phyloP scores from a whole-genome alignment of 2,113 vertebrate species.

The Gasterosteus nipponicus region DNA sequence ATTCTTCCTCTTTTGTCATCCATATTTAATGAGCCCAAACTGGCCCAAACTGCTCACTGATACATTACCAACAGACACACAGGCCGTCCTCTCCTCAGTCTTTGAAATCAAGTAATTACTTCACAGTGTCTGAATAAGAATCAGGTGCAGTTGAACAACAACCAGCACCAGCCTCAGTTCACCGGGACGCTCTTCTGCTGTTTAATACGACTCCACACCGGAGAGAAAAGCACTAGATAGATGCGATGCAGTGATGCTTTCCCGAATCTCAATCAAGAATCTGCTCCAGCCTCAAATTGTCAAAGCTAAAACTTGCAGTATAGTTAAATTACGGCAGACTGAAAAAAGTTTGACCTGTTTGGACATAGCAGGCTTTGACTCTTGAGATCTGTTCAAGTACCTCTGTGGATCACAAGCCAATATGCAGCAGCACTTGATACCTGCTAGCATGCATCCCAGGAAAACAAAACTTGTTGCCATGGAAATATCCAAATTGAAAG shows the following conservation, averaged over 20 bases:
- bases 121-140: constrained; percentile 26
- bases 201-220: constrained; percentile 7
- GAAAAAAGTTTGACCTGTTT: constrained; percentile 2
- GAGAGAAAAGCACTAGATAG: constrained; percentile 2
- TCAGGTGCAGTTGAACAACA: constrained; percentile 14
- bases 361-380: not conserved
- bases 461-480: constrained; percentile 42
- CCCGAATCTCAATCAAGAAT: not conserved
- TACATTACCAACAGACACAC: constrained; percentile 17
- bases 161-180: constrained; percentile 4
- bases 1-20: constrained; percentile 37
- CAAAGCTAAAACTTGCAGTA: not conserved
- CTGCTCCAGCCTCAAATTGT: not conserved
- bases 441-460: not conserved
- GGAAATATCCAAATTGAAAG: constrained; percentile 33
- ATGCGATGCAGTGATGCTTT: not conserved
- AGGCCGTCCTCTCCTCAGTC: constrained; percentile 5
- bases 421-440: constrained; percentile 11
- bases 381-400: not conserved
- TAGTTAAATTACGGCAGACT: not conserved
- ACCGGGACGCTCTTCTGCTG: constrained; percentile 2
- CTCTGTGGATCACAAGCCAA: not conserved
- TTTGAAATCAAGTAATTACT: constrained; percentile 30
- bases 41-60: constrained; percentile 40
- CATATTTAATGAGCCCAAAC: constrained; percentile 51